Percentiles rank a stretch among this genome's conserved stretches.
phyloP scores from a whole-genome alignment of 2,113 vertebrate genomes.

The Syngnathoides biaculeatus region DNA sequence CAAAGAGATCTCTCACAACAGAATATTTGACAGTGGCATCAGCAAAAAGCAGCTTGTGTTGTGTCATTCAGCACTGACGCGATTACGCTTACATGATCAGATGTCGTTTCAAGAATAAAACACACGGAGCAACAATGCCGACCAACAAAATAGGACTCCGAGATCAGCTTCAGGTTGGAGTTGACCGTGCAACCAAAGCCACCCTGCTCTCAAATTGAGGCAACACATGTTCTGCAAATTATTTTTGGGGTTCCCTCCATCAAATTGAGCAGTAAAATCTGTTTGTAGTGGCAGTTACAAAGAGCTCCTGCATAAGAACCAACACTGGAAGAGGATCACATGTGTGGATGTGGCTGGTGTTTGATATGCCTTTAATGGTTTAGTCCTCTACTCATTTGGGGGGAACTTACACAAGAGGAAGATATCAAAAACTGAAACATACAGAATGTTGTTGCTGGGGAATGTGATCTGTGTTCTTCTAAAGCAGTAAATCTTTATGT shows the following conservation, averaged over 20 bases:
- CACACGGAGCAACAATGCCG: background rate
- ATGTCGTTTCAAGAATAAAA: background rate
- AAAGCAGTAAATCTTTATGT: slow-evolving; percentile 1
- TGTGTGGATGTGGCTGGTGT: slow-evolving; percentile 62
- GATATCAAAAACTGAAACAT: slow-evolving; percentile 21
- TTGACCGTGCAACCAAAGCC: slow-evolving; percentile 34
- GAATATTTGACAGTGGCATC: slow-evolving; percentile 10
- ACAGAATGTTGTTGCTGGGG: slow-evolving; percentile 4
- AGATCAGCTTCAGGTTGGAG: slow-evolving; percentile 10
- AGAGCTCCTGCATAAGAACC: slow-evolving; percentile 40
- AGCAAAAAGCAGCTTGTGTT: slow-evolving; percentile 25
- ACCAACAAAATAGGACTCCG: background rate
- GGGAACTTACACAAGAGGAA: slow-evolving; percentile 21
- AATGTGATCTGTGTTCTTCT: background rate
- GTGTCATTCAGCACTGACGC: slow-evolving; percentile 30
- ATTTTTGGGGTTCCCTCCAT: slow-evolving; percentile 41
- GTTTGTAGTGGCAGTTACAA: slow-evolving; percentile 49
- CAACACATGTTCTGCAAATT: slow-evolving; percentile 54
- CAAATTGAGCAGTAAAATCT: slow-evolving; percentile 60
- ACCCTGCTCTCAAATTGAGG: slow-evolving; percentile 30
- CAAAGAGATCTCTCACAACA: background rate
- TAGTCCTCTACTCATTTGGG: slow-evolving; percentile 39
- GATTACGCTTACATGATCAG: slow-evolving; percentile 24
- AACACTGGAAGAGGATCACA: slow-evolving; percentile 35
- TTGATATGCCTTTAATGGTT: slow-evolving; percentile 55